Percentiles rank a stretch among this genome's conserved stretches.
phyloP scores from a whole-genome alignment of 2,113 vertebrate species.

The Zingel zingel region DNA sequence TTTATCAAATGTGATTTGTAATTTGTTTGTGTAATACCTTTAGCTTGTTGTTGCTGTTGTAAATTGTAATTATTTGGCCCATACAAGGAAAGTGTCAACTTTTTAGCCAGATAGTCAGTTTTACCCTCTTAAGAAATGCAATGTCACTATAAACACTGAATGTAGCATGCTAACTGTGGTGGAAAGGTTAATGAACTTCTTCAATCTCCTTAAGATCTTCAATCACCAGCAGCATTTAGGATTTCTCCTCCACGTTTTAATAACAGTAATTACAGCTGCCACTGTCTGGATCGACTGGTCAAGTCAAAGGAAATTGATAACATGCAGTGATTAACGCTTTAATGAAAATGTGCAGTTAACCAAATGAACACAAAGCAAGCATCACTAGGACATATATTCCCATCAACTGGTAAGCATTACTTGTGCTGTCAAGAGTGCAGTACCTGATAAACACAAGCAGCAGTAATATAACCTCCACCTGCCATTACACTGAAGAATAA shows the following conservation, averaged over 20 bases:
- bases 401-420: background rate
- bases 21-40: constrained; percentile 17
- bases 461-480: constrained; percentile 39
- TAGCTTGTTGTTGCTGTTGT: background rate
- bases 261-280: constrained; percentile 57
- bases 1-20: background rate
- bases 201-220: constrained; percentile 11
- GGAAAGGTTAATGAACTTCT: constrained; percentile 15
- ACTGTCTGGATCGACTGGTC: constrained; percentile 20
- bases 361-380: constrained; percentile 24
- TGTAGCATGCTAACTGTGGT: background rate
- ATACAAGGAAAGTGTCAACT: background rate
- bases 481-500: constrained; percentile 19
- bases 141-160: constrained; percentile 6
- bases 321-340: constrained; percentile 57
- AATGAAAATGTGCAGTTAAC: constrained; percentile 59
- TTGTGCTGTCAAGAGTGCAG: background rate
- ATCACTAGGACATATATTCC: constrained; percentile 3
- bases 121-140: constrained; percentile 8
- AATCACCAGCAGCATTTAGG: constrained; percentile 24
- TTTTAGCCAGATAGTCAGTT: background rate
- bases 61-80: constrained; percentile 28
- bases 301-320: constrained; percentile 35
- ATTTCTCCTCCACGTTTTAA: constrained; percentile 31
- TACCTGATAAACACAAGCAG: constrained; percentile 19